Evolutionary conservation across 2,797 vertebrate genomes (phyloP).

Genomic region (Amblyraja radiata): DNA sequence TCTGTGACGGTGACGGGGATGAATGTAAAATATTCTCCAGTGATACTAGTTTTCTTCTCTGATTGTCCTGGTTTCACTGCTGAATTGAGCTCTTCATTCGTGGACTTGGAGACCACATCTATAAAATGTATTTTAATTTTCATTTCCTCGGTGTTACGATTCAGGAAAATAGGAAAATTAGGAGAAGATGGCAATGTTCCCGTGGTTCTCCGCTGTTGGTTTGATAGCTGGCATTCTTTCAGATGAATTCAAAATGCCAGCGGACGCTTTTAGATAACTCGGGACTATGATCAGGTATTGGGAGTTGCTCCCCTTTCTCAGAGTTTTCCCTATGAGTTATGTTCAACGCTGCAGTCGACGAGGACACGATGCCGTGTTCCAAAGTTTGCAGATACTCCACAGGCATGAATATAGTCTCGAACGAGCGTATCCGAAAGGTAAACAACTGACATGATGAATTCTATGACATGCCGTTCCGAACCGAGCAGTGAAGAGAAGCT

Average conservation of each 20-base stretch:
- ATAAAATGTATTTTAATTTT: conserved; percentile 31
- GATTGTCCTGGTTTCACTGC: not conserved
- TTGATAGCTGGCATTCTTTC: not conserved
- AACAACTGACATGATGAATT: not conserved
- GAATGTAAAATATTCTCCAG: conserved; percentile 17
- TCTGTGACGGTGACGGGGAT: not conserved
- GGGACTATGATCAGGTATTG: not conserved
- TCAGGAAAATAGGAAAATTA: not conserved
- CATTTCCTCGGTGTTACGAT: not conserved
- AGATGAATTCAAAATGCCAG: not conserved
- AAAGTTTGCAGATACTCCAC: not conserved
- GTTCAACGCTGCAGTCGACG: not conserved
- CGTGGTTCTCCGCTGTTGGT: not conserved
- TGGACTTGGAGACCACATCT: not conserved
- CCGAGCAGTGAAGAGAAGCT: too few relatives aligned
- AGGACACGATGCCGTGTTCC: not conserved
- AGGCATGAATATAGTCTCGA: not conserved
- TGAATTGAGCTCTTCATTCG: conserved; percentile 30
- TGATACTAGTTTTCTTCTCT: not conserved
- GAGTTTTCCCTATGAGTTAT: not conserved
- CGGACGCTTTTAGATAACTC: not conserved
- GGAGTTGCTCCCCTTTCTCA: not conserved
- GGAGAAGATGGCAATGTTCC: not conserved
- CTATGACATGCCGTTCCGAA: too few relatives aligned
- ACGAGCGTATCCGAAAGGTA: too few relatives aligned